These are phyloP conservation scores for Mionectes olivaceus DNA, from an alignment of 2,797 vertebrate species.

Conservation along the genomic window DNA sequence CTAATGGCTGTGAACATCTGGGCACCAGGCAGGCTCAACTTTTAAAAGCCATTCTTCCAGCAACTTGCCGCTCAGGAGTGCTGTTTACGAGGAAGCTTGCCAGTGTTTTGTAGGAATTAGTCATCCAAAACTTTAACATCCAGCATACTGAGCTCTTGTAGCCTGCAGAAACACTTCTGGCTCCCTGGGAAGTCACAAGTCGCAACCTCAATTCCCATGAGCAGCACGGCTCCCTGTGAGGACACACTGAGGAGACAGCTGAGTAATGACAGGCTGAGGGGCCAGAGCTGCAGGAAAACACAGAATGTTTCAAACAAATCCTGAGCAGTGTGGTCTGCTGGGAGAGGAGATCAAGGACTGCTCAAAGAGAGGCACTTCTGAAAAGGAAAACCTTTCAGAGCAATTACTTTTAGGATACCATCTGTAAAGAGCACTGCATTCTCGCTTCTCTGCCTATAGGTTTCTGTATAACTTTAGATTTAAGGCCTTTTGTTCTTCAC, in stretches of 20 bases:
- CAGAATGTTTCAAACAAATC: not conserved
- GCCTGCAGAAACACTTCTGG: not conserved
- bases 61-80: not conserved
- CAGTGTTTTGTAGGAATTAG: slow-evolving; percentile 34
- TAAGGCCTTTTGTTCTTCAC: not conserved
- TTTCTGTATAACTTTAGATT: not conserved
- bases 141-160: not conserved
- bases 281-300: not conserved
- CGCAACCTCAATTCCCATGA: not conserved
- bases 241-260: not conserved
- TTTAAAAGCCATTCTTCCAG: slow-evolving; percentile 24
- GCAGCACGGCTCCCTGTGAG: not conserved
- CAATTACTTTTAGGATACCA: not conserved
- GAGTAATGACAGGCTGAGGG: not conserved
- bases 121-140: not conserved
- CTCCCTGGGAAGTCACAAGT: not conserved
- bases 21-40: not conserved
- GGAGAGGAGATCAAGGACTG: not conserved
- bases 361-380: not conserved
- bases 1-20: not conserved
- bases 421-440: not conserved
- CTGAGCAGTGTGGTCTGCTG: not conserved
- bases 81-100: not conserved
- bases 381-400: not conserved
- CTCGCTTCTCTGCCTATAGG: not conserved